Percentiles rank a stretch among this genome's conserved stretches.
phyloP scores from a whole-genome alignment of 92 coral and sea anemone species.

The Metridium senile region DNA sequence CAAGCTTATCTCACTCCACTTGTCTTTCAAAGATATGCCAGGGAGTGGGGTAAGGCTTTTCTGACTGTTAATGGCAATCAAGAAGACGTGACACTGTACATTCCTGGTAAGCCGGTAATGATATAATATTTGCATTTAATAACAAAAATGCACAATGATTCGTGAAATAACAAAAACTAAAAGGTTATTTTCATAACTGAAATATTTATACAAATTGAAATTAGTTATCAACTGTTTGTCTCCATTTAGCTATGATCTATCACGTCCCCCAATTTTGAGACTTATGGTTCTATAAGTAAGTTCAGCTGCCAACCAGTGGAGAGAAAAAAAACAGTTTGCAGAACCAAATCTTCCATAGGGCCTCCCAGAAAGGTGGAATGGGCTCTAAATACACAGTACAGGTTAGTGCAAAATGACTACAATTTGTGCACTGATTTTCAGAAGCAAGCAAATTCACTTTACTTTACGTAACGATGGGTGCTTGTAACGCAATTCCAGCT shows the following conservation, averaged over 20 bases:
- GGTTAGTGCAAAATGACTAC: too few relatives aligned
- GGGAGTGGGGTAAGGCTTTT: slow-evolving; percentile 39
- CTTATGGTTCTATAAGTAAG: slow-evolving; percentile 22
- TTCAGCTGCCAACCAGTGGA: slow-evolving; percentile 57
- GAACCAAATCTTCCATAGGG: slow-evolving; percentile 38
- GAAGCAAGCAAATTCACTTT: too few relatives aligned
- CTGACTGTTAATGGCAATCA: slow-evolving; percentile 7
- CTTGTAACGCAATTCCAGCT: too few relatives aligned
- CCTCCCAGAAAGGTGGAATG: slow-evolving; percentile 40
- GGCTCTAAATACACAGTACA: slow-evolving; percentile 38
- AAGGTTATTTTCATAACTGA: not conserved
- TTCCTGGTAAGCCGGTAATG: slow-evolving; percentile 39
- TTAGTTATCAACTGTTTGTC: not conserved
- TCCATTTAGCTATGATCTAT: slow-evolving; percentile 35
- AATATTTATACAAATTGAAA: not conserved
- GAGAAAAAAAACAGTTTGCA: slow-evolving; percentile 42
- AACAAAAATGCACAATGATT: not conserved
- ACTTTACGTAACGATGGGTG: too few relatives aligned
- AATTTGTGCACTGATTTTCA: too few relatives aligned
- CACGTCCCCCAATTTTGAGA: slow-evolving; percentile 49
- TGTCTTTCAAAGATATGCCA: slow-evolving; percentile 17
- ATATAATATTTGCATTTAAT: not conserved
- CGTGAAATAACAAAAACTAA: not conserved
- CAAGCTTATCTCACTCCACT: slow-evolving; percentile 23
- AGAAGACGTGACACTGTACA: slow-evolving; percentile 49